A percentile compares a stretch with the other conserved stretches of the same genome.
Evolutionary conservation across 2,888 invertebrate genomes (phyloP).

Genomic region (Arrhopalites spinosus): DNA sequence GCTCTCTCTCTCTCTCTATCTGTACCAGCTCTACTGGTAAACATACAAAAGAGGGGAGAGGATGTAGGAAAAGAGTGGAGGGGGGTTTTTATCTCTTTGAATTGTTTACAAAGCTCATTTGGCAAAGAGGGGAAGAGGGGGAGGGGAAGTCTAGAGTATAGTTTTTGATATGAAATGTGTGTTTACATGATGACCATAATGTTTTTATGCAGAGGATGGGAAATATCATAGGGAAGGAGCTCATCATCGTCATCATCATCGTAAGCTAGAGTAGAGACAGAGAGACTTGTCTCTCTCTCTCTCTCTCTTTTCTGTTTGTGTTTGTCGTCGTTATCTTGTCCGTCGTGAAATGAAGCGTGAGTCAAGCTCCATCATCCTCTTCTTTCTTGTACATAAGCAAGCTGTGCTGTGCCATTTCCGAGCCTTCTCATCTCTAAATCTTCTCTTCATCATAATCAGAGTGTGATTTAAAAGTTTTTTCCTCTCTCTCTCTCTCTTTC

Average conservation of each 20-base stretch:
- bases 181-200: background rate
- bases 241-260: background rate
- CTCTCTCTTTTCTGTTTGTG: background rate
- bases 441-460: too few species aligned
- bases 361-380: background rate
- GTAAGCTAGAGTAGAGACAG: too few species aligned
- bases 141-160: background rate
- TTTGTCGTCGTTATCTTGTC: background rate
- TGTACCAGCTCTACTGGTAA: too few species aligned
- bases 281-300: background rate
- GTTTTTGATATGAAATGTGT: background rate
- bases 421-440: too few species aligned
- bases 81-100: background rate
- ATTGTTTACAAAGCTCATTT: constrained; percentile 14
- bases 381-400: background rate
- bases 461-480: too few species aligned
- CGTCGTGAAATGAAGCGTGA: background rate
- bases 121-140: background rate
- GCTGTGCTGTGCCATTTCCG: background rate
- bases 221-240: too few species aligned
- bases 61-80: background rate
- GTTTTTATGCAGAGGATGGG: background rate
- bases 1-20: too few species aligned
- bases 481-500: too few species aligned
- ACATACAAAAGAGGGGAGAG: background rate